Evolutionary conservation across 2,888 invertebrate genomes (phyloP), one percentile per base, ranked within the genome.

Genomic region (Campopleginae sp.): DNA sequence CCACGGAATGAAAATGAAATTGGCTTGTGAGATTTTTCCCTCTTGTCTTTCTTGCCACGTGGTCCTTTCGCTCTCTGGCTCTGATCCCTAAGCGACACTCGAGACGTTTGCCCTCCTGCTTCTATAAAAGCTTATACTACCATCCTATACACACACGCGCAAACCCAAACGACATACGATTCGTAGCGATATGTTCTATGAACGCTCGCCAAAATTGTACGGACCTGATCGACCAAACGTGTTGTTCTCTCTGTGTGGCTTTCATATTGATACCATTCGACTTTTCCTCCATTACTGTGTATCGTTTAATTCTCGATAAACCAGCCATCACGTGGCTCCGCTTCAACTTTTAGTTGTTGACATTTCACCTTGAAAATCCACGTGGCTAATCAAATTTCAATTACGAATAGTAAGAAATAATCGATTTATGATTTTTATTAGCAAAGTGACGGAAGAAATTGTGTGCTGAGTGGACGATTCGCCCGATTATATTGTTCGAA

Each of bases 1-100:
- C 89, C 89, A 88, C 89, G 89, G 84, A 80, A 58, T 61, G 44
- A 72, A n/a, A n/a, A 72, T 82, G 84, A 82, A 33, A 23, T 48
- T 68, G 68, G 58, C 68, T 51, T n/a, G 19, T 46, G 76, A 71
- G 76, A 85, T 78, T 38, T 70, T 86, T 86, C 76, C 38, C 86
- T 82, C 81, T 78, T 71, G 82, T 79, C 78, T 83, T 82, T 76
- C 80, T 81, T 79, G 81, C 84, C 86, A 84, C 81, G 75, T 80
- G 82, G 82, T 78, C 74, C 80, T 76, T 61, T 23, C 3, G 46
- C 80, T 76, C 71, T 72, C 75, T 80, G 84, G 81, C 83, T 81
- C 54, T 42, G 31, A 74, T 76, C 33, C 71, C 74, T 75, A 63
- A 65, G 23, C n/a, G n/a, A 72, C 58, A 58, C 71, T 72, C 63